Percentiles rank a stretch among this genome's conserved stretches.
Conservation (phyloP, 1,140 invertebrate species). For the Trachymyrmex septentrionalis region DNA sequence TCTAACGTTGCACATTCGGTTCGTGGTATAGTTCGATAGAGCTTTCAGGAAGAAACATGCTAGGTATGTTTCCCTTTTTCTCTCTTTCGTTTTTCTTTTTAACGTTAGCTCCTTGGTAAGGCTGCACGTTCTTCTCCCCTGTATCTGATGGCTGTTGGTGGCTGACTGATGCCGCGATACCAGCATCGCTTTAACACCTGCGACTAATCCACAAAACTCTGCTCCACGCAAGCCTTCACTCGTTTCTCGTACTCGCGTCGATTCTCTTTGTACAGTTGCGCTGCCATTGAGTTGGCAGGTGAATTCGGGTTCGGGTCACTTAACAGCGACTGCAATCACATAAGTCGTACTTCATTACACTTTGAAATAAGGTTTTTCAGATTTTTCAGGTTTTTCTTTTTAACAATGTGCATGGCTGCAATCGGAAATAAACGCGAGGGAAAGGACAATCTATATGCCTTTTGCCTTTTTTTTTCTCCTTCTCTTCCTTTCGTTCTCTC, state of each 20-base stretch:
- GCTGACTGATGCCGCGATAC: constrained; percentile 79
- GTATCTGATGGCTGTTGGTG: constrained; percentile 80
- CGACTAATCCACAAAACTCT: constrained; percentile 97
- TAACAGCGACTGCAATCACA: constrained; percentile 93
- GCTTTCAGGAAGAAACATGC: constrained; percentile 83
- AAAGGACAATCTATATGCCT: neutral
- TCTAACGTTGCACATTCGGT: constrained; percentile 83
- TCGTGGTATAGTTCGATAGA: constrained; percentile 77
- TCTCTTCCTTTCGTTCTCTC: neutral
- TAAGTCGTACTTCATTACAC: constrained; percentile 82
- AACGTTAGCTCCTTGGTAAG: constrained; percentile 84
- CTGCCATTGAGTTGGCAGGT: constrained; percentile 98
- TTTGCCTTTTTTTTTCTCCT: constrained; percentile 2
- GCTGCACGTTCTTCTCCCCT: constrained; percentile 82
- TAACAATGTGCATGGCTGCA: constrained; percentile 55
- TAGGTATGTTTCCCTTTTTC: constrained; percentile 66
- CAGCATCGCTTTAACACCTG: constrained; percentile 77
- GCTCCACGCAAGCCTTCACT: constrained; percentile 98
- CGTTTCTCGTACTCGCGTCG: constrained; percentile 98
- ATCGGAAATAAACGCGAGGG: constrained; percentile 48
- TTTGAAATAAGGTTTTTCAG: constrained; percentile 19
- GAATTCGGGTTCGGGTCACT: constrained; percentile 99
- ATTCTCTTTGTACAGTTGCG: constrained; percentile 98
- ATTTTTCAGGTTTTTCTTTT: no score
- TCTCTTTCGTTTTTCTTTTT: constrained; percentile 60